These are phyloP conservation scores for Micrasema longulum DNA, from an alignment of 1,140 invertebrate genomes.

Conservation along the genomic window DNA sequence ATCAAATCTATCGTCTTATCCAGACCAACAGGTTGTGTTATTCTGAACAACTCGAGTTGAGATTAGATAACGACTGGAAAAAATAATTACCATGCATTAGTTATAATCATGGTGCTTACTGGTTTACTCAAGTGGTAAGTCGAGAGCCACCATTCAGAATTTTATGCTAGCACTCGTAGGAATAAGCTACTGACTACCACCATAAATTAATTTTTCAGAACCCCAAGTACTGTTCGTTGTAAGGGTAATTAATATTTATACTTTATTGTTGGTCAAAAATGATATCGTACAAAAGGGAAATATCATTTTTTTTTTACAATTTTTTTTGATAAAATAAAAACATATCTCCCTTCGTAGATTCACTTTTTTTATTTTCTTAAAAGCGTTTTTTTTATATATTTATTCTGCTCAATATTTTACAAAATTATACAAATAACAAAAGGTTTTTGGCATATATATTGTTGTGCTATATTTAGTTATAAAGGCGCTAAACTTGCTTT, in stretches of 20 bases:
- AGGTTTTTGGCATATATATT: too few relatives aligned
- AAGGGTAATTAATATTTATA: neutral
- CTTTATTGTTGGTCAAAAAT: neutral
- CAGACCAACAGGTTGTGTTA: constrained; percentile 12
- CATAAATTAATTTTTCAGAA: constrained; percentile 7
- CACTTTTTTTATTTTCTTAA: neutral
- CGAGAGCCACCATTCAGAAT: neutral
- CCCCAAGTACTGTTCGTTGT: neutral
- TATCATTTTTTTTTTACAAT: neutral
- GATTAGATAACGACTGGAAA: constrained; percentile 37
- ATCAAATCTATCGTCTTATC: neutral
- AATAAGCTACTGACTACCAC: neutral
- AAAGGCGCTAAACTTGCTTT: too few relatives aligned
- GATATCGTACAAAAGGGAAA: neutral
- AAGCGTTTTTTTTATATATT: too few relatives aligned
- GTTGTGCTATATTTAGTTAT: too few relatives aligned
- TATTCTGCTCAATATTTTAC: too few relatives aligned
- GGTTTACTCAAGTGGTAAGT: constrained; percentile 4
- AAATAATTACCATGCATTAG: constrained; percentile 27
- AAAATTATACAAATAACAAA: too few relatives aligned
- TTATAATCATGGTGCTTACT: neutral
- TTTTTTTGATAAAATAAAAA: neutral
- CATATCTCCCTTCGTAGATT: neutral
- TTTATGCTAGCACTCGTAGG: too few relatives aligned
- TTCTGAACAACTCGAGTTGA: constrained; percentile 13